Conservation (phyloP, 2,797 vertebrate genomes). For the Tauraco hartlaubi region DNA sequence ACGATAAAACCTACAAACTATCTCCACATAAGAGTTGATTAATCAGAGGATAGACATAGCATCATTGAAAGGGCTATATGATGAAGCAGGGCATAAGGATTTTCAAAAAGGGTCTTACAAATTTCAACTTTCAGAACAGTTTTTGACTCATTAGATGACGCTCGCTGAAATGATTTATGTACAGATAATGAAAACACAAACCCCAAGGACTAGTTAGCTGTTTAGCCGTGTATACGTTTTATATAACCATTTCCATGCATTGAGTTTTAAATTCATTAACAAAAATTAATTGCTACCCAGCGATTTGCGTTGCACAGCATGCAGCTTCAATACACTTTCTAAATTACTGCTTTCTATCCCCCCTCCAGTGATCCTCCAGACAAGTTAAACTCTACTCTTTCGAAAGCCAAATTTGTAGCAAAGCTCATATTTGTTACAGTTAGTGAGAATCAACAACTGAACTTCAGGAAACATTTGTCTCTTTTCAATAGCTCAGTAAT, state of each 20-base stretch:
- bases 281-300: conserved; percentile 79
- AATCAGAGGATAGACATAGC: background rate
- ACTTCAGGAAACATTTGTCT: conserved; percentile 48
- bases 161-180: conserved; percentile 78
- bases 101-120: background rate
- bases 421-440: conserved; percentile 7
- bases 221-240: conserved; percentile 82
- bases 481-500: background rate
- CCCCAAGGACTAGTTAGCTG: conserved; percentile 83
- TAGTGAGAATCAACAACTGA: conserved; percentile 43
- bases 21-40: background rate
- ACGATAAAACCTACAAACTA: background rate
- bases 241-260: conserved; percentile 79
- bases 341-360: conserved; percentile 74
- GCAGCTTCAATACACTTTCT: conserved; percentile 36
- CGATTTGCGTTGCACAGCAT: conserved; percentile 39
- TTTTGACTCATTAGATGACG: conserved; percentile 77
- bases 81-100: background rate
- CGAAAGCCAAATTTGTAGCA: conserved; percentile 43
- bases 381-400: conserved; percentile 56
- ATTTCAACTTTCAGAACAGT: conserved; percentile 41
- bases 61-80: background rate
- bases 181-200: conserved; percentile 77
- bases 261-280: conserved; percentile 84
- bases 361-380: conserved; percentile 19